Conservation (phyloP, 2,113 vertebrate species). For the Tricholaema leucomelas region DNA sequence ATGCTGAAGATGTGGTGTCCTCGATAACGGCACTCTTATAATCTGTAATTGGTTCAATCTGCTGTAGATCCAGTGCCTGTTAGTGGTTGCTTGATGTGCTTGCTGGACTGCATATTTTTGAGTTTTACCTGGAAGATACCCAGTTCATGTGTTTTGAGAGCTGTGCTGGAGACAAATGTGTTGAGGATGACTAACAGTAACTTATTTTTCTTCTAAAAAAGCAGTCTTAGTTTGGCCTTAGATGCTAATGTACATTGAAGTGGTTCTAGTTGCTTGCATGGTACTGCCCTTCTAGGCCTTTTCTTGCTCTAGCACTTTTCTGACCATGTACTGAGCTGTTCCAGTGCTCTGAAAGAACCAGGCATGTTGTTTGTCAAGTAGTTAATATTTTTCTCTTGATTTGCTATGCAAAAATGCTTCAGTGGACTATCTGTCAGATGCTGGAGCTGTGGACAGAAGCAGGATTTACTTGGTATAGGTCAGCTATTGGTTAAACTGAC, state of each 20-base stretch:
- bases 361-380: not conserved
- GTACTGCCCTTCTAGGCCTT: not conserved
- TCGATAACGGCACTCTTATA: not conserved
- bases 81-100: not conserved
- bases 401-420: not conserved
- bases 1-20: not conserved
- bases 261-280: not conserved
- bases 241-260: not conserved
- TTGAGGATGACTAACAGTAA: not conserved
- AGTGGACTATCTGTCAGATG: not conserved
- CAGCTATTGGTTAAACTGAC: not conserved
- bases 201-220: not conserved
- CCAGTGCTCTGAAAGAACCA: not conserved
- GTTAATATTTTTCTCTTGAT: not conserved
- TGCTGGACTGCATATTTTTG: not conserved
- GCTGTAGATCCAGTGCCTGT: accelerated
- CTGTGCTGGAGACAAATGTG: not conserved
- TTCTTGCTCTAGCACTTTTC: not conserved
- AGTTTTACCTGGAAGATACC: not conserved
- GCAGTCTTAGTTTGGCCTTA: not conserved
- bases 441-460: not conserved
- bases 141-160: not conserved
- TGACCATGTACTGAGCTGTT: not conserved
- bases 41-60: not conserved
- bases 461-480: not conserved